Evolutionary conservation across 2,888 invertebrate genomes (phyloP), one percentile per base, ranked within the genome.

Genomic region (Zaprionus lineosus): DNA sequence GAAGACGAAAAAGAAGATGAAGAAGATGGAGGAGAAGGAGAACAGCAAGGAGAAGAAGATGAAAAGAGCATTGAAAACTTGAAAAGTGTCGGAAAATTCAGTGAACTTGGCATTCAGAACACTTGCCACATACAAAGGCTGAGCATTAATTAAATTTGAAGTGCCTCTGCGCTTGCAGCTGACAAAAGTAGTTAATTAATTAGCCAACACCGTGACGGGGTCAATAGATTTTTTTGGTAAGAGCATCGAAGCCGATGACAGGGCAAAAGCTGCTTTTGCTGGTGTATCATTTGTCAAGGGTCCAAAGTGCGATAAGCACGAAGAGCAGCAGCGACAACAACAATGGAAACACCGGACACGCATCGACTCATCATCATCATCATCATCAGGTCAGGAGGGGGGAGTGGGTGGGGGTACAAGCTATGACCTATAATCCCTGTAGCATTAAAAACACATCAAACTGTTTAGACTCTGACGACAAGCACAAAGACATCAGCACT

Each of bases 381-480:
- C 65, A 41, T 53, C 36, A 43, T 34, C 9, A 19, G 5, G 5
- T 34, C 19, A 18, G 5, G 41, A 50, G 31, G 3, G 36, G 11
- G n/a, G n/a, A n/a, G n/a, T n/a, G n/a, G n/a, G n/a, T n/a, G n/a
- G n/a, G n/a, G n/a, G n/a, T n/a, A n/a, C n/a, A n/a, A 34, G 33
- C 33, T 41, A 21, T 36, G 41, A 11, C 47, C 53, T 69, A 64
- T 75, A 74, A 77, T 82, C 69, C 73, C 14, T 12, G 16, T 36
- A 44, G 73, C 69, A 70, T 77, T 75, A 81, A 79, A 83, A 81
- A 66, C 62, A 65, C 74, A 76, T 74, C 76, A 74, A 64, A 76
- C 55, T 56, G 62, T 79, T 73, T 60, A 48, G 64, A 53, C 59
- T 40, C 12, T 33, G 48, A 53, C 56, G 48, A 47, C 55, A 39